Conservation (phyloP, 2,113 vertebrate genomes). For the Bufo gargarizans region DNA sequence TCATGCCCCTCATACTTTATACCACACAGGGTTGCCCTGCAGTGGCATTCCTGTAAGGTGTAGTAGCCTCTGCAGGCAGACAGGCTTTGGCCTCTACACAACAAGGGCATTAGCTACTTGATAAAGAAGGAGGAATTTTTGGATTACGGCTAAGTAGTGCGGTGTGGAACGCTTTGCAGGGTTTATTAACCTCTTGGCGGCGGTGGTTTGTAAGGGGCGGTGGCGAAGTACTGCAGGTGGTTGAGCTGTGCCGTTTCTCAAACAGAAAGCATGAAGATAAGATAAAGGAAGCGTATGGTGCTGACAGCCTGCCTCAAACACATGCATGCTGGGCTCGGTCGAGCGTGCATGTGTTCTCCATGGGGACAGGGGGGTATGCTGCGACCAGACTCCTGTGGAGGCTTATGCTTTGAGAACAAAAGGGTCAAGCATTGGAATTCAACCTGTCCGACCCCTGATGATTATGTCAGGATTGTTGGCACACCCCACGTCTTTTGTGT, state of each 20-base stretch:
- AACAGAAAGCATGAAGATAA: background rate
- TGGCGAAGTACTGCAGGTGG: background rate
- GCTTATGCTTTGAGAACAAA: too few relatives aligned
- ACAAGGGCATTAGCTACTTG: slow-evolving; percentile 15
- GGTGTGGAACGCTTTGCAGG: background rate
- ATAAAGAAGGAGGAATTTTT: slow-evolving; percentile 26
- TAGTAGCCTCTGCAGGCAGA: background rate
- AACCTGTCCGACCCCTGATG: too few relatives aligned
- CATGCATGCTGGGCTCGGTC: too few relatives aligned
- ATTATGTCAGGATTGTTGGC: too few relatives aligned
- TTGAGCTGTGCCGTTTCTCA: background rate
- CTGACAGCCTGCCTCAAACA: too few relatives aligned
- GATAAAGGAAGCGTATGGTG: too few relatives aligned
- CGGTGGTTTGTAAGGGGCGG: background rate
- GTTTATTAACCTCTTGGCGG: slow-evolving; percentile 6
- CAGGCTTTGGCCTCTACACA: background rate
- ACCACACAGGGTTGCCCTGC: background rate
- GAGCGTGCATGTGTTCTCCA: too few relatives aligned
- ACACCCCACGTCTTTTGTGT: too few relatives aligned
- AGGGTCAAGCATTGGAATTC: too few relatives aligned
- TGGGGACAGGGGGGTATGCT: too few relatives aligned
- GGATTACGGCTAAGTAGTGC: slow-evolving; percentile 21
- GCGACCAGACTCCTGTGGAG: too few relatives aligned
- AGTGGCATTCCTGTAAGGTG: background rate
- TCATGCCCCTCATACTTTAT: too few relatives aligned